These are phyloP conservation scores for Oryzaephilus surinamensis DNA, from an alignment of 1,140 invertebrate genomes.

Conservation along the genomic window DNA sequence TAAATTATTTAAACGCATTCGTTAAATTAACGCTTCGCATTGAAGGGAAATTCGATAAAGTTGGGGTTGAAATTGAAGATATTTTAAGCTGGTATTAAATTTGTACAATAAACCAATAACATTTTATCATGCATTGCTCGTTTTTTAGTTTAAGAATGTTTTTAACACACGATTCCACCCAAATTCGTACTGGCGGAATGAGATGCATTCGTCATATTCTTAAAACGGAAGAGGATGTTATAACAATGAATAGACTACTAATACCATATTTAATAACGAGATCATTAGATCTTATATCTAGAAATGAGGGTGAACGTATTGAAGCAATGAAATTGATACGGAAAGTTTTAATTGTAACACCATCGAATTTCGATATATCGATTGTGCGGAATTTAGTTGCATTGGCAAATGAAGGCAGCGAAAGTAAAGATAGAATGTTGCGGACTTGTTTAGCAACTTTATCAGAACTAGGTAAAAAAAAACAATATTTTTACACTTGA, in stretches of 20 bases:
- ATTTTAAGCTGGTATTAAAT: slow-evolving; percentile 65
- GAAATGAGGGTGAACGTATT: slow-evolving; percentile 81
- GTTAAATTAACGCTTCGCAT: slow-evolving; percentile 63
- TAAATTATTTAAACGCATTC: slow-evolving; percentile 73
- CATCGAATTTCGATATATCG: slow-evolving; percentile 51
- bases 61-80: slow-evolving; percentile 64
- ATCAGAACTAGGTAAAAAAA: slow-evolving; percentile 72
- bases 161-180: slow-evolving; percentile 74
- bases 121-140: slow-evolving; percentile 16
- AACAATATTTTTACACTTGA: slow-evolving; percentile 7
- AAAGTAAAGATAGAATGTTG: slow-evolving; percentile 68
- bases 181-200: slow-evolving; percentile 78
- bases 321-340: slow-evolving; percentile 78
- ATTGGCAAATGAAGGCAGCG: slow-evolving; percentile 67
- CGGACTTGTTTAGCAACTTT: slow-evolving; percentile 73
- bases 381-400: slow-evolving; percentile 65
- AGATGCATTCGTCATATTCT: slow-evolving; percentile 77
- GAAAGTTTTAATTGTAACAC: slow-evolving; percentile 55
- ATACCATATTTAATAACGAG: slow-evolving; percentile 71
- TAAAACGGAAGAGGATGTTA: slow-evolving; percentile 62
- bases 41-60: slow-evolving; percentile 43
- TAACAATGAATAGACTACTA: slow-evolving; percentile 65
- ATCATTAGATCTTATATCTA: slow-evolving; percentile 69
- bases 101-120: slow-evolving; percentile 2
- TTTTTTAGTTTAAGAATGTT: slow-evolving; percentile 67